phyloP scores from a whole-genome alignment of 2,113 vertebrate species.

The Ailuropoda melanoleuca region DNA sequence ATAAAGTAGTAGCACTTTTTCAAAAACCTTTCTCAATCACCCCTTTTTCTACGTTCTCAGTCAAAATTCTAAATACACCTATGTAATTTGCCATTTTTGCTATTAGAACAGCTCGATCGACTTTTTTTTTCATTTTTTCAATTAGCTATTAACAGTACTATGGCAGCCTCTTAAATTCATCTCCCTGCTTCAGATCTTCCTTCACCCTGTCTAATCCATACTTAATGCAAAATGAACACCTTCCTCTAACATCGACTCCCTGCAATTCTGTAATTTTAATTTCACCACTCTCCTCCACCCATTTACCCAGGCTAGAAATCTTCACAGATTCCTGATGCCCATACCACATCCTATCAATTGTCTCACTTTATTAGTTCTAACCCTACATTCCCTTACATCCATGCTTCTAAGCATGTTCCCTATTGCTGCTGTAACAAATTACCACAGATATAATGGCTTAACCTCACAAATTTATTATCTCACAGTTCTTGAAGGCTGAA shows the following conservation, averaged over 20 bases:
- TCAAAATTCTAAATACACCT: background rate
- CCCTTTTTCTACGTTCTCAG: background rate
- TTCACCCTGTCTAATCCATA: background rate
- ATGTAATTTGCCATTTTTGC: background rate
- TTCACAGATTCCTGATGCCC: background rate
- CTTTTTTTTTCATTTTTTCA: background rate
- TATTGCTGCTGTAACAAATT: background rate
- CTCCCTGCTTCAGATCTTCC: background rate
- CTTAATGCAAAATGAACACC: background rate
- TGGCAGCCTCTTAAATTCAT: background rate
- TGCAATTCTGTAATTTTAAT: conserved; percentile 30
- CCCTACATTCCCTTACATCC: background rate
- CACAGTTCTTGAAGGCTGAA: background rate
- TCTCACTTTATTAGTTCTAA: background rate
- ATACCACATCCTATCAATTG: background rate
- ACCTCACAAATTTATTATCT: background rate
- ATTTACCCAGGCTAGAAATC: background rate
- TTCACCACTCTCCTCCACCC: background rate
- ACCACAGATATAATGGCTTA: background rate
- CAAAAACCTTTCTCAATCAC: conserved; percentile 8
- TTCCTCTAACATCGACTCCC: background rate
- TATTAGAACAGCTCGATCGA: background rate
- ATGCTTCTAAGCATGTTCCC: background rate
- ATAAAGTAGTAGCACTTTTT: background rate
- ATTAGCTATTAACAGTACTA: background rate